A percentile compares a stretch with the other conserved stretches of the same genome.
Conservation (phyloP, 1,140 invertebrate genomes). For the Pteromalus puparum region DNA sequence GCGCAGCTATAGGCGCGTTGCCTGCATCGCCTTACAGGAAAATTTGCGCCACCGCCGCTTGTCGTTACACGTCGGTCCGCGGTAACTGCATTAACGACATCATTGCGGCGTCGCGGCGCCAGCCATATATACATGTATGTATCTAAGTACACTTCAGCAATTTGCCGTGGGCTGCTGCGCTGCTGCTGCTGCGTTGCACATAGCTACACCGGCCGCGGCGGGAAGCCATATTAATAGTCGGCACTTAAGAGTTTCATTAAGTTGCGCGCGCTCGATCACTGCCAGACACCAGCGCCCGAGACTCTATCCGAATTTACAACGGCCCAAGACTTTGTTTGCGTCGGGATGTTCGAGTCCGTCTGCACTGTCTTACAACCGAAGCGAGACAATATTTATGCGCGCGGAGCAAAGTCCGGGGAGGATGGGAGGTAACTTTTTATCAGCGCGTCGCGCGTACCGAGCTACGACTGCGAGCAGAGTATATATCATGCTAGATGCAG, state of each 20-base stretch:
- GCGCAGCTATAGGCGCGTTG: not conserved
- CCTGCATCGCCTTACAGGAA: not conserved
- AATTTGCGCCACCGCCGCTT: not conserved
- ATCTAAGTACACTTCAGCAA: slow-evolving; percentile 27
- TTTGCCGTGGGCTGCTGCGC: not conserved
- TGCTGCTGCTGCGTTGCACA: not conserved
- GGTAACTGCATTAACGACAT: slow-evolving; percentile 33
- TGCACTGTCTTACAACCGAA: not conserved
- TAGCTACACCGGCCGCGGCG: slow-evolving; percentile 52
- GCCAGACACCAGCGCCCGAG: slow-evolving; percentile 59
- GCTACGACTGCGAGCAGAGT: not conserved
- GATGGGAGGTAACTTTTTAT: slow-evolving; percentile 16
- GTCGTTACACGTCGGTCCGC: not conserved
- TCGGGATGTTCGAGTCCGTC: not conserved
- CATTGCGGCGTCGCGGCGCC: not conserved
- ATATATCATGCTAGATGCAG: slow-evolving; percentile 22
- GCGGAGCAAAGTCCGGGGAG: not conserved
- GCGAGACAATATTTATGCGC: slow-evolving; percentile 31
- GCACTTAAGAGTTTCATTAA: slow-evolving; percentile 75
- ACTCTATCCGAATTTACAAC: slow-evolving; percentile 55
- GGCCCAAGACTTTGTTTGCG: not conserved
- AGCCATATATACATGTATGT: not conserved
- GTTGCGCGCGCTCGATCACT: slow-evolving; percentile 72
- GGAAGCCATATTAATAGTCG: slow-evolving; percentile 74
- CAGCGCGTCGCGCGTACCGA: not conserved